These are phyloP conservation scores for Myotis davidii DNA, from an alignment of 2,113 vertebrate species.

Conservation along the genomic window DNA sequence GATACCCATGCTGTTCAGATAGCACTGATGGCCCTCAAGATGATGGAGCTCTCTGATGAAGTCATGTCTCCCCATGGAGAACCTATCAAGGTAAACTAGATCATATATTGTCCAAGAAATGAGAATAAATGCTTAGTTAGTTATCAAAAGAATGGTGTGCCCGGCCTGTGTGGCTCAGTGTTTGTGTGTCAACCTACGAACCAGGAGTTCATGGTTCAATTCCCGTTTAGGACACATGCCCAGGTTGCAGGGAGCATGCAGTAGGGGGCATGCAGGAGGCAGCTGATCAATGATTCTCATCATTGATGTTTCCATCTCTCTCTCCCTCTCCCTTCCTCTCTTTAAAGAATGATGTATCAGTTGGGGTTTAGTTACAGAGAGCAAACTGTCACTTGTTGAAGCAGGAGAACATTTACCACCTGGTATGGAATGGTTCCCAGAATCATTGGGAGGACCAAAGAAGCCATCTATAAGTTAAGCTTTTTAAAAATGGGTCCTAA, in stretches of 20 bases:
- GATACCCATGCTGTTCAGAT: constrained; percentile 95
- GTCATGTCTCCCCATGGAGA: constrained; percentile 97
- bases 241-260: no score
- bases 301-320: no score
- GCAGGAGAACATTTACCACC: no score
- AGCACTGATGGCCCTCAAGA: constrained; percentile 96
- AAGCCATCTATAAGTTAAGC: not conserved
- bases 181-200: no score
- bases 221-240: no score
- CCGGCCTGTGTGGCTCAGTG: no score
- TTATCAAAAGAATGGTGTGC: not conserved
- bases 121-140: not conserved
- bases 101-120: not conserved
- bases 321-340: no score
- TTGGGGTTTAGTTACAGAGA: not conserved
- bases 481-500: constrained; percentile 23
- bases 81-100: constrained; percentile 91
- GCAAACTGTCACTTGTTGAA: not conserved
- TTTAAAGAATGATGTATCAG: not conserved
- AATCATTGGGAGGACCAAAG: not conserved
- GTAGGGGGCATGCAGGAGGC: no score
- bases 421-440: not conserved
- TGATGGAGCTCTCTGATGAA: constrained; percentile 97
- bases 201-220: no score
- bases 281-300: no score